Conservation (phyloP, 2,113 vertebrate species). For the Sclerurus mexicanus region DNA sequence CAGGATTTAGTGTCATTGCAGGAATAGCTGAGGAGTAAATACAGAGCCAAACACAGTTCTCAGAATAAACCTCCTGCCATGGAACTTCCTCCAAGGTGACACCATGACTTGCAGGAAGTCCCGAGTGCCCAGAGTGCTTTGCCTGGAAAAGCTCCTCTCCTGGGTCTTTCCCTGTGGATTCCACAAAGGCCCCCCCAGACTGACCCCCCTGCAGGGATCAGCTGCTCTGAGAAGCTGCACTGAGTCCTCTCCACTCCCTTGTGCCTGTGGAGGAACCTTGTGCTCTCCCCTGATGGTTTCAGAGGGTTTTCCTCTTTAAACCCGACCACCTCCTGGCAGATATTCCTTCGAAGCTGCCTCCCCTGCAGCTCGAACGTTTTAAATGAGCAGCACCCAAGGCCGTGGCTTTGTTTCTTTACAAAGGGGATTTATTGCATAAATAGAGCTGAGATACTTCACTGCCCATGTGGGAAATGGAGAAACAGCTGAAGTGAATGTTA, state of each 20-base stretch:
- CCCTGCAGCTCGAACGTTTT: neutral
- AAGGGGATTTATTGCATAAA: constrained; percentile 47
- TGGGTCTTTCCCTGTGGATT: neutral
- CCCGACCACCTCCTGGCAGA: neutral
- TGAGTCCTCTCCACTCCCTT: neutral
- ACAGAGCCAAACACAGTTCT: neutral
- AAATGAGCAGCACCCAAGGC: neutral
- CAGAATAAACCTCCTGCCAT: neutral
- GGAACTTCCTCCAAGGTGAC: neutral
- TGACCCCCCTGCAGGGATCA: neutral
- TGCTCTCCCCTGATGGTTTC: neutral
- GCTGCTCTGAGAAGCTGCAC: neutral
- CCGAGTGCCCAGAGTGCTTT: neutral
- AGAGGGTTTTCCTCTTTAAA: neutral
- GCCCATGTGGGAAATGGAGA: neutral
- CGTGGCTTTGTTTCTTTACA: neutral
- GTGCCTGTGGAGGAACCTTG: neutral
- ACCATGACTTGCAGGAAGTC: neutral
- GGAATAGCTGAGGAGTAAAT: neutral
- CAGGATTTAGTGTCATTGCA: neutral
- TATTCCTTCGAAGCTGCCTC: neutral
- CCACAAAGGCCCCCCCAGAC: neutral
- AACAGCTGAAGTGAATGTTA: neutral
- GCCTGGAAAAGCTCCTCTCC: neutral
- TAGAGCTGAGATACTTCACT: neutral